Percentiles rank a stretch among this genome's conserved stretches.
These are phyloP conservation scores for Entelurus aequoreus DNA, from an alignment of 2,113 vertebrate genomes.

Conservation along the genomic window DNA sequence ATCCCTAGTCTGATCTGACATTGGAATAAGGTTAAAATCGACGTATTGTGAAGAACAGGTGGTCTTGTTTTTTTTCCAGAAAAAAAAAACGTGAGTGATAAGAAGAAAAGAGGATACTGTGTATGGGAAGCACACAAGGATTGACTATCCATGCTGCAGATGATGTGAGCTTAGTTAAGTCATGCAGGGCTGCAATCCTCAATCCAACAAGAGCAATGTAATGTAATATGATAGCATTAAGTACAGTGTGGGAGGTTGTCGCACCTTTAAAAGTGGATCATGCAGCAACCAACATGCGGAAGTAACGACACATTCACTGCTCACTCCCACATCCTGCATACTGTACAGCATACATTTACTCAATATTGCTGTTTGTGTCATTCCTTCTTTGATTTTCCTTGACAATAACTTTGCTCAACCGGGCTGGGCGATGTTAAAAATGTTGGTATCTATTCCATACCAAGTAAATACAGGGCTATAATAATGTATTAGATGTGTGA, in stretches of 20 bases:
- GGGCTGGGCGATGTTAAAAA: too few relatives aligned
- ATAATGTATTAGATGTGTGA: too few relatives aligned
- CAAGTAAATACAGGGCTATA: too few relatives aligned
- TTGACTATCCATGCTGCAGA: slow-evolving; percentile 23
- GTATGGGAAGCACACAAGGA: slow-evolving; percentile 28
- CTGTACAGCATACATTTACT: background rate
- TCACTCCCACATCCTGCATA: slow-evolving; percentile 11
- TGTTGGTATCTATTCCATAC: too few relatives aligned
- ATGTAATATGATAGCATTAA: slow-evolving; percentile 28
- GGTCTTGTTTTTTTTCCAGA: slow-evolving; percentile 2
- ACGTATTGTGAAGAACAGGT: slow-evolving; percentile 26
- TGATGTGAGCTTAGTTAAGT: slow-evolving; percentile 15
- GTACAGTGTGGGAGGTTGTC: slow-evolving; percentile 25
- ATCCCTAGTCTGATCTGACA: slow-evolving; percentile 15
- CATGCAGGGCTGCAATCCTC: slow-evolving; percentile 14
- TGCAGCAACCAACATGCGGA: slow-evolving; percentile 24
- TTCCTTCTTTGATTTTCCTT: too few relatives aligned
- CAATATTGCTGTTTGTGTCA: too few relatives aligned
- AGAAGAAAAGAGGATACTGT: slow-evolving; percentile 6
- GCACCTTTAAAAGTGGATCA: slow-evolving; percentile 22
- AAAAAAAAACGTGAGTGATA: slow-evolving; percentile 2
- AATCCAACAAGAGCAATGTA: slow-evolving; percentile 11
- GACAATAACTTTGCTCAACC: background rate
- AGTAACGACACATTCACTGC: slow-evolving; percentile 21
- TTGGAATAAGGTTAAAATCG: slow-evolving; percentile 29